Evolutionary conservation across 2,113 vertebrate species (phyloP).

Genomic region (Leptosomus discolor): DNA sequence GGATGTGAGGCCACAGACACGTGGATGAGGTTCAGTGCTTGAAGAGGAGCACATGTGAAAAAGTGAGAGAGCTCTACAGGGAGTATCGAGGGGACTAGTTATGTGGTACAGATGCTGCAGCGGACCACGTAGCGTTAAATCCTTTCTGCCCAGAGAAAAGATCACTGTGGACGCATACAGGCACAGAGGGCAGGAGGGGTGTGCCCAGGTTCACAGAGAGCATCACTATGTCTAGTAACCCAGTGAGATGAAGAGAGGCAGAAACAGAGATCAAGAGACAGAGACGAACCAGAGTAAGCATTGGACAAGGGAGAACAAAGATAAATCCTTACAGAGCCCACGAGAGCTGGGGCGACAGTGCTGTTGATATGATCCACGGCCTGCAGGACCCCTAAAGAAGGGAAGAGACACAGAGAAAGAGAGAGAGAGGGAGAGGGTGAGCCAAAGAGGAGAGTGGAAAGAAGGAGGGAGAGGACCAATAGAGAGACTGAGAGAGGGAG

Average conservation of each 20-base stretch:
- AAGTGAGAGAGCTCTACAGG: not conserved
- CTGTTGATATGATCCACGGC: conserved; percentile 91
- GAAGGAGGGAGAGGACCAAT: not conserved
- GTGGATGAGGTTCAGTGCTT: not conserved
- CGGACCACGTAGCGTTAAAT: not conserved
- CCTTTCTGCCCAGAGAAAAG: conserved; percentile 6
- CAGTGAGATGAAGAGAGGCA: conserved; percentile 10
- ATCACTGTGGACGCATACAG: not conserved
- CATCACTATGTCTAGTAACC: not conserved
- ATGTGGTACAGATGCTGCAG: not conserved
- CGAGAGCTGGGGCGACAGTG: conserved; percentile 85
- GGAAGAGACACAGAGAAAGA: conserved; percentile 25
- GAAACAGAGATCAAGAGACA: not conserved
- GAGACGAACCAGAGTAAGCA: not conserved
- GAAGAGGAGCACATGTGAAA: not conserved
- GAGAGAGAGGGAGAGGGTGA: not conserved
- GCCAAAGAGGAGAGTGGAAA: conserved; percentile 29
- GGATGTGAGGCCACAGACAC: not conserved
- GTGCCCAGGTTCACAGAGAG: not conserved
- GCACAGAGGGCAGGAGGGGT: not conserved
- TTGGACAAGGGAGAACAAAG: conserved; percentile 41
- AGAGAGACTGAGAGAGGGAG: not conserved
- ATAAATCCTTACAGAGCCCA: conserved; percentile 84
- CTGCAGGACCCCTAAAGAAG: conserved; percentile 85
- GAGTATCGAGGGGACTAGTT: not conserved